Conservation (phyloP, 2,888 invertebrate species). For the Ectemnius continuus region DNA sequence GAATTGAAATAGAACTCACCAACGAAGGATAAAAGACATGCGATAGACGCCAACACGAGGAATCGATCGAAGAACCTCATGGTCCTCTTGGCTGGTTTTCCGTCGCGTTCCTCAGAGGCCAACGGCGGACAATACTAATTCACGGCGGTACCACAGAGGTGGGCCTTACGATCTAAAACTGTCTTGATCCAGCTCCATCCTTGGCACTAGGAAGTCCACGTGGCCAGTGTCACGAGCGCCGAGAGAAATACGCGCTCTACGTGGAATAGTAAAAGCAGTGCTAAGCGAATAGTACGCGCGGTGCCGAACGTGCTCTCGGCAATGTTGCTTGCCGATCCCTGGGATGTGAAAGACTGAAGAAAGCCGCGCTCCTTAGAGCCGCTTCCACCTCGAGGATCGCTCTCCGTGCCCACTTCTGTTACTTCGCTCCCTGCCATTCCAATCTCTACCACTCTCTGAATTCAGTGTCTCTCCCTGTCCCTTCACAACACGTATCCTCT, state of each 20-base stretch:
- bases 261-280: background rate
- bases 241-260: background rate
- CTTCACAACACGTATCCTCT: constrained; percentile 40
- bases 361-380: constrained; percentile 52
- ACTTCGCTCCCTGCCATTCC: constrained; percentile 64
- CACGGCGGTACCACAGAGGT: constrained; percentile 12
- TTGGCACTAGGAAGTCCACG: constrained; percentile 18
- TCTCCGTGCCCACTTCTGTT: constrained; percentile 50
- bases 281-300: background rate
- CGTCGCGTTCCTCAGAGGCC: constrained; percentile 14
- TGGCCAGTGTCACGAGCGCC: constrained; percentile 7
- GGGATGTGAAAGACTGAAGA: constrained; percentile 74
- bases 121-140: background rate
- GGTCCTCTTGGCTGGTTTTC: constrained; percentile 36
- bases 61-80: constrained; percentile 66
- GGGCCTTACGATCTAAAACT: constrained; percentile 22
- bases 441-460: constrained; percentile 41
- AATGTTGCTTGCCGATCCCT: constrained; percentile 68
- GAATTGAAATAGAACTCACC: constrained; percentile 59
- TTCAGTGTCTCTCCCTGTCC: constrained; percentile 19
- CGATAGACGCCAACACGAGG: constrained; percentile 64
- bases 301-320: constrained; percentile 10
- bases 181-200: constrained; percentile 38
- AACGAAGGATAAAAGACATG: constrained; percentile 63
- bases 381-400: constrained; percentile 35